Evolutionary conservation across 2,888 invertebrate species (phyloP).

Genomic region (Bembecia ichneumoniformis): DNA sequence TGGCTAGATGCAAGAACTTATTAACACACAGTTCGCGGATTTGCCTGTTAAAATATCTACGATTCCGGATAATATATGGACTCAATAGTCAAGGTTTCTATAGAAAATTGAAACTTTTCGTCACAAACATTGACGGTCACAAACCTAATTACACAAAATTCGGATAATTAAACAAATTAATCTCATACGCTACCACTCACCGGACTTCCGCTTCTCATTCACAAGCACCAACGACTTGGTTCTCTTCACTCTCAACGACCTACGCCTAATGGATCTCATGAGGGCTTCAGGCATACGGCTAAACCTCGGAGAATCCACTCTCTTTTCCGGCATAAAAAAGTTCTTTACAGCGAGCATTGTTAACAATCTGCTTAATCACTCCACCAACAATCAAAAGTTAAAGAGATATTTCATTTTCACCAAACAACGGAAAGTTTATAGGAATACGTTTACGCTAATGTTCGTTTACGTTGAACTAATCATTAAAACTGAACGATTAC

Average conservation of each 20-base stretch:
- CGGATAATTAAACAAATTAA: constrained; percentile 13
- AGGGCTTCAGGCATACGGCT: constrained; percentile 82
- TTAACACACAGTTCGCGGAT: too few species aligned
- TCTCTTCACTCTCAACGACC: constrained; percentile 81
- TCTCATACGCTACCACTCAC: constrained; percentile 74
- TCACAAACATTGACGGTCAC: not conserved
- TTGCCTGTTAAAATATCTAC: too few species aligned
- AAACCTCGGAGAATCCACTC: constrained; percentile 72
- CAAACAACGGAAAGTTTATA: too few species aligned
- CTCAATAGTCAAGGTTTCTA: not conserved
- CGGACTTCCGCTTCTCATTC: constrained; percentile 84
- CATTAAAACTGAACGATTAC: not conserved
- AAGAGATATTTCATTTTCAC: not conserved
- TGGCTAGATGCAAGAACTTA: too few species aligned
- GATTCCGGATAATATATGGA: too few species aligned
- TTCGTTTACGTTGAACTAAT: not conserved
- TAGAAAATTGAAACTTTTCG: not conserved
- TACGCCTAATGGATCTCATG: constrained; percentile 78
- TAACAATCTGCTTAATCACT: constrained; percentile 7
- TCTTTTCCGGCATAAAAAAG: constrained; percentile 79
- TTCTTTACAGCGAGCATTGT: constrained; percentile 81
- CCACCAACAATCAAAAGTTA: not conserved
- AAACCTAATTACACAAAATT: too few species aligned
- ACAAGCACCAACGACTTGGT: constrained; percentile 81
- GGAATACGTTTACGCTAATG: too few species aligned